phyloP scores from a whole-genome alignment of 2,888 invertebrate species.

The Archaeoteleia sp. region DNA sequence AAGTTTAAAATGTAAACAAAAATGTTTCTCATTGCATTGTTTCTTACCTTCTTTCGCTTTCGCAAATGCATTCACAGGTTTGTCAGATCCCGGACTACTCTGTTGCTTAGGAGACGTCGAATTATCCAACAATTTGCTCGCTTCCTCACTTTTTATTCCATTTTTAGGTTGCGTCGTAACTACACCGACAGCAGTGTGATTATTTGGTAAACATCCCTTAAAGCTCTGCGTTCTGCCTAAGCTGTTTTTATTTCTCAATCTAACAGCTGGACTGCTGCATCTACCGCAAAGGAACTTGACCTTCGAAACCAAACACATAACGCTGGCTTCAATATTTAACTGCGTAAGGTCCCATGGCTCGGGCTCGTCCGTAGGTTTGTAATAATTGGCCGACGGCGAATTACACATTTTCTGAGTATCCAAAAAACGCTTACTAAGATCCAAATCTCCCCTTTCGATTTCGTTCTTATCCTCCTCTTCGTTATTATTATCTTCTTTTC shows the following conservation, averaged over 20 bases:
- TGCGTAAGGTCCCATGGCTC: slow-evolving; percentile 91
- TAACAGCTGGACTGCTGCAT: slow-evolving; percentile 83
- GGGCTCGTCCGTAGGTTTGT: slow-evolving; percentile 86
- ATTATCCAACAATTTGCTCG: slow-evolving; percentile 67
- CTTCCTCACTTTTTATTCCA: slow-evolving; percentile 62
- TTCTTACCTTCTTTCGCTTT: slow-evolving; percentile 73
- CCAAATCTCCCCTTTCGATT: slow-evolving; percentile 66
- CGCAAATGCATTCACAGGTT: slow-evolving; percentile 63
- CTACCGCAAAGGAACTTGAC: slow-evolving; percentile 86
- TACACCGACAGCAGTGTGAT: slow-evolving; percentile 57
- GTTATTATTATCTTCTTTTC: slow-evolving; percentile 57
- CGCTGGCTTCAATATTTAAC: slow-evolving; percentile 89
- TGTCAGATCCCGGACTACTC: slow-evolving; percentile 58
- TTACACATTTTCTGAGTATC: slow-evolving; percentile 79
- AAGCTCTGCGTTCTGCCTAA: slow-evolving; percentile 64
- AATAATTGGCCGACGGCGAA: slow-evolving; percentile 85
- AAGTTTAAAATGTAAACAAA: slow-evolving; percentile 6
- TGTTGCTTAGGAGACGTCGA: slow-evolving; percentile 52
- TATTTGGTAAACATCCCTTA: slow-evolving; percentile 59
- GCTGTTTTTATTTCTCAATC: slow-evolving; percentile 77
- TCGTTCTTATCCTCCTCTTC: slow-evolving; percentile 66
- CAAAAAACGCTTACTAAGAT: slow-evolving; percentile 73
- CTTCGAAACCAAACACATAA: slow-evolving; percentile 90
- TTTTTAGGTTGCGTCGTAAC: slow-evolving; percentile 72
- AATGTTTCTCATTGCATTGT: slow-evolving; percentile 11